Conservation (phyloP, 1,140 invertebrate genomes). For the Zaprionus africanus region DNA sequence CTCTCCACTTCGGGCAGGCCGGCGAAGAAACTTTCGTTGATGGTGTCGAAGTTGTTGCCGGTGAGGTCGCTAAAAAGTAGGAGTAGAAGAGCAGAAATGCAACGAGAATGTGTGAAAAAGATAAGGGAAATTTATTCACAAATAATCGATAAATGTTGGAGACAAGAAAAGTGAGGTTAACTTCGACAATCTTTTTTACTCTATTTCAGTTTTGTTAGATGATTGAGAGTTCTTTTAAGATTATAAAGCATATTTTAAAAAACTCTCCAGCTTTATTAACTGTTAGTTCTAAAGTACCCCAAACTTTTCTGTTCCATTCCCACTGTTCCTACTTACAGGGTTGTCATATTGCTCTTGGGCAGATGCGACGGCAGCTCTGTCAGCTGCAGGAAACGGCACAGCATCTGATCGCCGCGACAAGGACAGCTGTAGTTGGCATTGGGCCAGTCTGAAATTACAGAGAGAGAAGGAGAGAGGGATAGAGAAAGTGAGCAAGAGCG, state of each 20-base stretch:
- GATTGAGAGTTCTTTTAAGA: no score
- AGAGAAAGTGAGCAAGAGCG: neutral
- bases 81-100: neutral
- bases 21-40: conserved; percentile 63
- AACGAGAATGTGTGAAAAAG: conserved; percentile 4
- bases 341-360: conserved; percentile 57
- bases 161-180: neutral
- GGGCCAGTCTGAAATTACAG: conserved; percentile 50
- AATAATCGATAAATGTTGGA: conserved; percentile 15
- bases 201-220: no score
- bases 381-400: conserved; percentile 74
- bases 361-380: conserved; percentile 60
- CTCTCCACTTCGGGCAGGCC: conserved; percentile 69
- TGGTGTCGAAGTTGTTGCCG: conserved; percentile 71
- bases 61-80: conserved; percentile 72
- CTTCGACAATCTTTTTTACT: no score
- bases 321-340: conserved; percentile 67
- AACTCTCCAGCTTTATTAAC: neutral
- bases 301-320: neutral
- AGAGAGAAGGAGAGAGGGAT: neutral
- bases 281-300: neutral
- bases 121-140: conserved; percentile 1
- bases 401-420: conserved; percentile 73
- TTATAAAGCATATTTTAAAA: no score
- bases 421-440: conserved; percentile 74